phyloP scores from a whole-genome alignment of 2,113 vertebrate genomes.

The Platichthys flesus region DNA sequence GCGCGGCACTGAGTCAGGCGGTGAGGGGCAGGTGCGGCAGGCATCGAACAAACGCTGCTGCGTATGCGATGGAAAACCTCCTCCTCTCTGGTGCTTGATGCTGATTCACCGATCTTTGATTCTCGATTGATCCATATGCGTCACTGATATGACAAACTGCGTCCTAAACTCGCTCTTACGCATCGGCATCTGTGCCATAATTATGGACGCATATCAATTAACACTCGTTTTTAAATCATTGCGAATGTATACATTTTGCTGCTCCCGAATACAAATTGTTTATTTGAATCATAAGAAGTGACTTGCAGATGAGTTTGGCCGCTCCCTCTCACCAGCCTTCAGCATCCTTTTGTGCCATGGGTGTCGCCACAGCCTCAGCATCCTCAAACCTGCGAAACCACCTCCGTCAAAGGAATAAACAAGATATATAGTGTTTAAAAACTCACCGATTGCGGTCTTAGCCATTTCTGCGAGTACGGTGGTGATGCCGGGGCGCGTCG shows the following conservation, averaged over 20 bases:
- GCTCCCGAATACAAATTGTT: background rate
- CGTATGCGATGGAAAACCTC: background rate
- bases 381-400: constrained; percentile 37
- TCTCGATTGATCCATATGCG: constrained; percentile 43
- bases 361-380: constrained; percentile 70
- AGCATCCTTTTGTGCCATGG: constrained; percentile 80
- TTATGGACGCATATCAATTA: background rate
- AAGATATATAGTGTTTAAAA: background rate
- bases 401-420: background rate
- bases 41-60: constrained; percentile 35
- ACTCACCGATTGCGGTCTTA: constrained; percentile 85
- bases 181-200: background rate
- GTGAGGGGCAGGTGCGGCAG: constrained; percentile 75
- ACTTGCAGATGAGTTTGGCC: constrained; percentile 67
- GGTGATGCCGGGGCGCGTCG: constrained; percentile 35
- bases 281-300: background rate
- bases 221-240: background rate
- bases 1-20: constrained; percentile 75
- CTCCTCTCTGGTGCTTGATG: background rate
- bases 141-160: constrained; percentile 43
- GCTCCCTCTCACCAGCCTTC: constrained; percentile 67
- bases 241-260: background rate
- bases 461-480: constrained; percentile 74
- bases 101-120: background rate
- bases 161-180: background rate